These are phyloP conservation scores for Oryzias curvinotus DNA, from an alignment of 2,113 vertebrate species.

Conservation along the genomic window DNA sequence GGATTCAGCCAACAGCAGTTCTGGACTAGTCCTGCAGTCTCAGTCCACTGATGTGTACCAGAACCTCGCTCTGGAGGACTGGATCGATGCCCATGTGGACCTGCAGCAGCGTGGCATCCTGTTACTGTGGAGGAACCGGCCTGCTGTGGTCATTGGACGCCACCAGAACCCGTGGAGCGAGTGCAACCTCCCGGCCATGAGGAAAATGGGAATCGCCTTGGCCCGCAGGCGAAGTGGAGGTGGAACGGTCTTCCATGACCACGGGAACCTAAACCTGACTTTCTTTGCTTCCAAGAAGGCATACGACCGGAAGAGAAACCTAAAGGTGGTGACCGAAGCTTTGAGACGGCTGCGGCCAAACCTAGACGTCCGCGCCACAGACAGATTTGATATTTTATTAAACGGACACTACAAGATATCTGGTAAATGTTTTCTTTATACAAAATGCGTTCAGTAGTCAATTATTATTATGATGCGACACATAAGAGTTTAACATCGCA, in stretches of 20 bases:
- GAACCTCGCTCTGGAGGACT: conserved; percentile 94
- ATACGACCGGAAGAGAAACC: conserved; percentile 86
- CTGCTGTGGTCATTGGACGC: conserved; percentile 89
- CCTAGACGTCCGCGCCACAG: conserved; percentile 82
- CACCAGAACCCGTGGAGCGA: conserved; percentile 98
- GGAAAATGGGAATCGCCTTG: conserved; percentile 79
- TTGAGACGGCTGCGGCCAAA: conserved; percentile 78
- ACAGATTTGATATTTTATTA: conserved; percentile 87
- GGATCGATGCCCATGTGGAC: conserved; percentile 88
- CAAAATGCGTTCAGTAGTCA: no score
- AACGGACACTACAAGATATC: conserved; percentile 88
- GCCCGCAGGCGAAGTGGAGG: conserved; percentile 93
- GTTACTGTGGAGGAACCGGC: conserved; percentile 88
- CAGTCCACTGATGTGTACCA: conserved; percentile 83
- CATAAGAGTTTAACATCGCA: no score
- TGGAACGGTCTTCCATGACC: conserved; percentile 92
- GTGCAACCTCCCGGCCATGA: conserved; percentile 82
- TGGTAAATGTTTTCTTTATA: conserved; percentile 10
- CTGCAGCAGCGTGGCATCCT: conserved; percentile 77
- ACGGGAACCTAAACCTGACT: conserved; percentile 95
- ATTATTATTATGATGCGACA: no score
- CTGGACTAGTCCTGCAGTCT: conserved; percentile 82
- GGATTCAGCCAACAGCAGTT: background rate
- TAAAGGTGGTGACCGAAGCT: conserved; percentile 83
- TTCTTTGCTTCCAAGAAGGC: conserved; percentile 89